Conservation (phyloP, 2,797 vertebrate genomes). For the Onychomys torridus region DNA sequence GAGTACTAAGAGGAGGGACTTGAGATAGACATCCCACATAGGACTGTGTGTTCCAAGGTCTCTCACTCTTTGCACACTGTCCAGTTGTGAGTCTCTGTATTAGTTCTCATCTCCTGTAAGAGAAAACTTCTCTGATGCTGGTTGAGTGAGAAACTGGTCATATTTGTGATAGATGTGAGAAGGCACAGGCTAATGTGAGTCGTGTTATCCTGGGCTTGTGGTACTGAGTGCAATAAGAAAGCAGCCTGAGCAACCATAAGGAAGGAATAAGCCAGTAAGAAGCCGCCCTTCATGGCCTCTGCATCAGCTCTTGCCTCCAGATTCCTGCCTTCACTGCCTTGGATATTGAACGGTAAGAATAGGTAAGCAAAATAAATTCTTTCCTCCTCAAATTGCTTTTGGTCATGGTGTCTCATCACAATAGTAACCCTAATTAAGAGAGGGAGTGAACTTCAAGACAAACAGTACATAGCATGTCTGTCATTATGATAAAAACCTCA, state of each 20-base stretch:
- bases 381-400: background rate
- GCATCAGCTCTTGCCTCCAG: background rate
- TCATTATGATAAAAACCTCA: background rate
- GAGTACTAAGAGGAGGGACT: background rate
- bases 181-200: background rate
- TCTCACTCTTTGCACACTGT: background rate
- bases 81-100: background rate
- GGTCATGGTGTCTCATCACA: background rate
- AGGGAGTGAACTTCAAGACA: background rate
- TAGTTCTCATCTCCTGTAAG: background rate
- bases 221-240: background rate
- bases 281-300: background rate
- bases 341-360: background rate
- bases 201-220: background rate
- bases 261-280: background rate
- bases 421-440: background rate
- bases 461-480: background rate
- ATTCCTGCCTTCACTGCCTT: background rate
- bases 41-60: background rate
- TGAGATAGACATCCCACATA: background rate
- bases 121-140: background rate
- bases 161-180: background rate
- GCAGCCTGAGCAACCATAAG: background rate
- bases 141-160: background rate
- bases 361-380: background rate